These are phyloP conservation scores for Abrostola tripartita DNA, from an alignment of 2,888 invertebrate species.

Conservation along the genomic window DNA sequence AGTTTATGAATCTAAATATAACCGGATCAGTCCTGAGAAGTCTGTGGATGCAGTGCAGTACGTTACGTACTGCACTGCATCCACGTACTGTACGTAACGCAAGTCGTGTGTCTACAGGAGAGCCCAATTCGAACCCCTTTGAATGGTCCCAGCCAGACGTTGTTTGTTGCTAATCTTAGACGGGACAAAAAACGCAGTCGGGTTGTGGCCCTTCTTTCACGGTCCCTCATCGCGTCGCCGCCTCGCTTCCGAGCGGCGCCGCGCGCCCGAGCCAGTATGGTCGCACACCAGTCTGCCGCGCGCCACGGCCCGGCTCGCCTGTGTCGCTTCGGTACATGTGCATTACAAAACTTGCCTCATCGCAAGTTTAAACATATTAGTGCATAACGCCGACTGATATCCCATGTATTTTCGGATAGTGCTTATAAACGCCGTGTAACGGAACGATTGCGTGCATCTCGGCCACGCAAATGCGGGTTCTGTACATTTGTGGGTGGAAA, in stretches of 20 bases:
- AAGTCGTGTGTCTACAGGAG: conserved; percentile 30
- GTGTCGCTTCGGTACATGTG: conserved; percentile 61
- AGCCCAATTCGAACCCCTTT: conserved; percentile 58
- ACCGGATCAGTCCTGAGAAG: conserved; percentile 13
- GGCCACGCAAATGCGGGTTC: conserved; percentile 76
- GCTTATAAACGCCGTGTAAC: conserved; percentile 66
- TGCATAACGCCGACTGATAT: conserved; percentile 68
- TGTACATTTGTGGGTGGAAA: conserved; percentile 75
- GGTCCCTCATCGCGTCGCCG: conserved; percentile 69
- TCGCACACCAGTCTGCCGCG: conserved; percentile 74
- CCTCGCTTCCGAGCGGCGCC: conserved; percentile 60
- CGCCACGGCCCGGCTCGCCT: conserved; percentile 69
- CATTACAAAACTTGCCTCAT: conserved; percentile 66
- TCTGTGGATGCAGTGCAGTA: conserved; percentile 4
- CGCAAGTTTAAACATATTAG: conserved; percentile 71
- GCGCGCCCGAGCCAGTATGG: conserved; percentile 53
- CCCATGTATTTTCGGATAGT: conserved; percentile 72
- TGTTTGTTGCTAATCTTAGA: conserved; percentile 82
- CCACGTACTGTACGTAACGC: conserved; percentile 18
- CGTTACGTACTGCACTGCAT: no score
- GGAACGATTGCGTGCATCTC: conserved; percentile 70
- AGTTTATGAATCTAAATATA: conserved; percentile 21
- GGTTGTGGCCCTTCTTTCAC: conserved; percentile 80
- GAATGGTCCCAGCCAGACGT: conserved; percentile 72
- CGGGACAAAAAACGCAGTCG: conserved; percentile 81